Percentiles rank a stretch among this genome's conserved stretches.
Conservation (phyloP, 2,888 invertebrate species). For the Watsonalla binaria region DNA sequence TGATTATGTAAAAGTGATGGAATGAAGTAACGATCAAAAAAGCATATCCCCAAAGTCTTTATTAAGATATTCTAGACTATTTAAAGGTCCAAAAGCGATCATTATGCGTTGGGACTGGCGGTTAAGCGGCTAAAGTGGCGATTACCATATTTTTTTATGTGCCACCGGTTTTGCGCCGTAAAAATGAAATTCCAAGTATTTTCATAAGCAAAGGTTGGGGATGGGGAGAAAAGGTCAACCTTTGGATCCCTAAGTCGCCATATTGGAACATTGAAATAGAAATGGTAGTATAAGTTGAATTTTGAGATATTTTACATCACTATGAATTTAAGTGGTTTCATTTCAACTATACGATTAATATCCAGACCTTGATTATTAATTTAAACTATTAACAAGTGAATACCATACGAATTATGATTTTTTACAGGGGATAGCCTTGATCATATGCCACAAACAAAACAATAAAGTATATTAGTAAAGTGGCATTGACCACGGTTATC, state of each 20-base stretch:
- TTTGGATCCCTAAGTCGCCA: neutral
- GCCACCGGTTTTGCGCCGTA: neutral
- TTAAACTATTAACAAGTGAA: no score
- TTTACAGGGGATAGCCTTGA: no score
- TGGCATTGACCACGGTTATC: no score
- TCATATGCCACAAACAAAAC: no score
- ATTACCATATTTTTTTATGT: neutral
- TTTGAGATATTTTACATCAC: neutral
- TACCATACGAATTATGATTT: no score
- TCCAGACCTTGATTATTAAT: no score
- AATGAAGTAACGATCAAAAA: no score
- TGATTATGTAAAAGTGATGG: no score
- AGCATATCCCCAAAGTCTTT: no score
- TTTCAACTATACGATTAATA: no score
- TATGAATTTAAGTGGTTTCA: neutral
- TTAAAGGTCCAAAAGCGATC: neutral
- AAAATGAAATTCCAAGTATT: neutral
- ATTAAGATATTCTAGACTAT: neutral
- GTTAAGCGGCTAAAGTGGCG: neutral
- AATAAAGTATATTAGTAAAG: no score
- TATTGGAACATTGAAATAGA: conserved; percentile 2
- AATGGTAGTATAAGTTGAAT: conserved; percentile 6
- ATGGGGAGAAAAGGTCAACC: neutral
- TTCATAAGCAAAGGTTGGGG: neutral
- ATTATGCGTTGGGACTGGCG: neutral